Conservation (phyloP, 2,888 invertebrate genomes). For the Acleris cristana region DNA sequence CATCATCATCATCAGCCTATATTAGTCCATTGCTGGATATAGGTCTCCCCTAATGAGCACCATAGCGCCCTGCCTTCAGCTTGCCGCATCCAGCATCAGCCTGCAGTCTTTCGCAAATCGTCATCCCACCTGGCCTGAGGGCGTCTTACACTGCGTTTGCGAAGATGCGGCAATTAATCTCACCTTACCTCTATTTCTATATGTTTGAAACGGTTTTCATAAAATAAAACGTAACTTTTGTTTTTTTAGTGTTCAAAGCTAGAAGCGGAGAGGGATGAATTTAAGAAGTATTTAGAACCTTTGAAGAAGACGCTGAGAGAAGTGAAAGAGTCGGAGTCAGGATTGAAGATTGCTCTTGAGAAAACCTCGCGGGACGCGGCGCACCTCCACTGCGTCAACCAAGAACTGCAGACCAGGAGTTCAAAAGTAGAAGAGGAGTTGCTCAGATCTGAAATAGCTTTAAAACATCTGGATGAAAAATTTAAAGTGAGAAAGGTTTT, state of each 20-base stretch:
- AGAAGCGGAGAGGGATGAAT: conserved; percentile 74
- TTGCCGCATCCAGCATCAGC: too few relatives aligned
- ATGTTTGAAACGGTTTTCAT: too few relatives aligned
- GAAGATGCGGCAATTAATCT: too few relatives aligned
- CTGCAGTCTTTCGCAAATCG: too few relatives aligned
- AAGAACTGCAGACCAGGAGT: conserved; percentile 71
- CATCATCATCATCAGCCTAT: too few relatives aligned
- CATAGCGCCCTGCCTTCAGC: too few relatives aligned
- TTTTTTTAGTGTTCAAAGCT: conserved; percentile 38
- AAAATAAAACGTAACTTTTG: too few relatives aligned
- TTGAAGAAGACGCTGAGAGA: conserved; percentile 82
- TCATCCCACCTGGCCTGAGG: too few relatives aligned
- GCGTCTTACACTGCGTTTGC: too few relatives aligned
- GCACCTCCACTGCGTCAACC: conserved; percentile 74
- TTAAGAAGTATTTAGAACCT: conserved; percentile 78
- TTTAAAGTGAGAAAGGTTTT: conserved; percentile 62
- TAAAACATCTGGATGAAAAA: conserved; percentile 68
- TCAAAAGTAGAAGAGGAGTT: conserved; percentile 77
- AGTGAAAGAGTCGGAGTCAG: conserved; percentile 83
- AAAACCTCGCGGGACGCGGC: conserved; percentile 83
- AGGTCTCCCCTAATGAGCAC: too few relatives aligned
- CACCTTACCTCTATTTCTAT: too few relatives aligned
- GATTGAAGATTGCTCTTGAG: conserved; percentile 79
- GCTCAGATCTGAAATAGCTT: conserved; percentile 74
- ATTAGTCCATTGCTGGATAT: too few relatives aligned